A percentile compares a stretch with the other conserved stretches of the same genome.
Conservation (phyloP, 2,113 vertebrate genomes). For the Uria lomvia region DNA sequence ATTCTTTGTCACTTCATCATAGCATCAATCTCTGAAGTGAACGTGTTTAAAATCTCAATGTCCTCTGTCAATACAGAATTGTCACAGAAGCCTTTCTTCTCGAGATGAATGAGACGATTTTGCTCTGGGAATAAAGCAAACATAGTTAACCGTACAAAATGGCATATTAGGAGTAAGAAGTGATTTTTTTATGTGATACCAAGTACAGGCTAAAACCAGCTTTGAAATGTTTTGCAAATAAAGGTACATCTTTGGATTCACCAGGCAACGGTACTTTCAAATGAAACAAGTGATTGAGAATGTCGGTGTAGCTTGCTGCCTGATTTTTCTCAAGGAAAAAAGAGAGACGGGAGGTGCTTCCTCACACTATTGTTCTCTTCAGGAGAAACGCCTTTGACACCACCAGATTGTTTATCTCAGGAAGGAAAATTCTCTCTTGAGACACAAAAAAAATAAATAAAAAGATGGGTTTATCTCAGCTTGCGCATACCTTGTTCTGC, state of each 20-base stretch:
- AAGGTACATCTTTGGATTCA: not conserved
- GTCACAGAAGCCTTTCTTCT: not conserved
- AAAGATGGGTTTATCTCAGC: not conserved
- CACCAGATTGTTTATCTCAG: not conserved
- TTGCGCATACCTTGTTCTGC: not conserved
- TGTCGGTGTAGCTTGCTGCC: not conserved
- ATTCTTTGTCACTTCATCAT: not conserved
- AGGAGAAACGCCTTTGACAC: not conserved
- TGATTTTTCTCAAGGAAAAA: not conserved
- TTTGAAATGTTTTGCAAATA: not conserved
- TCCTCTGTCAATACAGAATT: not conserved
- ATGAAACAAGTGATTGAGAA: not conserved
- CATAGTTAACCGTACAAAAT: not conserved
- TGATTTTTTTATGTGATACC: not conserved
- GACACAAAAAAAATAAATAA: too few relatives aligned
- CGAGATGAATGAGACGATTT: not conserved
- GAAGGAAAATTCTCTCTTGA: not conserved
- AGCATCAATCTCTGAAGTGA: not conserved
- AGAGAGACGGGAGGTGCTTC: not conserved
- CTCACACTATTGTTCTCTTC: not conserved
- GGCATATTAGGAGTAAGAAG: not conserved
- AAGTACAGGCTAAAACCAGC: not conserved
- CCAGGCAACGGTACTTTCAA: not conserved
- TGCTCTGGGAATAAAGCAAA: not conserved
- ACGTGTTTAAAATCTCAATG: rapidly evolving